Conservation (phyloP, 1,140 invertebrate species). For the Drosophila takahashii region DNA sequence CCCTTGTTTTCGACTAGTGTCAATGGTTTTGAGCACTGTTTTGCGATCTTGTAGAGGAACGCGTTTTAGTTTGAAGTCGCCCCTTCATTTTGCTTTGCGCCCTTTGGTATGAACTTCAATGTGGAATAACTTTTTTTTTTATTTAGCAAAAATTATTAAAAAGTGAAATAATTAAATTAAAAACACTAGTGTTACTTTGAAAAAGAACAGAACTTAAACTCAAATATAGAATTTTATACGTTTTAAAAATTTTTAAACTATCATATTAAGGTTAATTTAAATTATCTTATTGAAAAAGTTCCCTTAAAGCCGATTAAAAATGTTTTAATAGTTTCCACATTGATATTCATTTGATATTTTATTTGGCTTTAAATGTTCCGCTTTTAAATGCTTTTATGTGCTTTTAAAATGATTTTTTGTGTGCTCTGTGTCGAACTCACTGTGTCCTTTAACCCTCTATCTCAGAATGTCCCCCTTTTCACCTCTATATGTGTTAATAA, state of each 20-base stretch:
- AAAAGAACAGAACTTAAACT: background rate
- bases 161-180: too few species aligned
- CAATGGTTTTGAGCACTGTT: background rate
- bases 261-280: too few species aligned
- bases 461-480: background rate
- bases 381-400: constrained; percentile 25
- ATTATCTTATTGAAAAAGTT: too few species aligned
- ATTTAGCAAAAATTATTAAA: too few species aligned
- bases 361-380: background rate
- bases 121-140: background rate
- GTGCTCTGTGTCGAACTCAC: constrained; percentile 20
- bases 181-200: too few species aligned
- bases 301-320: too few species aligned
- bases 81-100: background rate
- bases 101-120: background rate
- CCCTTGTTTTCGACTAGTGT: background rate
- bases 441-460: background rate
- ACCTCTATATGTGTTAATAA: constrained; percentile 8
- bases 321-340: background rate
- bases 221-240: too few species aligned
- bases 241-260: too few species aligned
- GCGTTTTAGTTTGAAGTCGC: background rate
- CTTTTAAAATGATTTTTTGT: constrained; percentile 20
- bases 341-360: background rate
- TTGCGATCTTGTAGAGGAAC: background rate